Percentiles rank a stretch among this genome's conserved stretches.
Conservation (phyloP, 2,797 vertebrate genomes). For the Parauchenoglanis ngamensis region DNA sequence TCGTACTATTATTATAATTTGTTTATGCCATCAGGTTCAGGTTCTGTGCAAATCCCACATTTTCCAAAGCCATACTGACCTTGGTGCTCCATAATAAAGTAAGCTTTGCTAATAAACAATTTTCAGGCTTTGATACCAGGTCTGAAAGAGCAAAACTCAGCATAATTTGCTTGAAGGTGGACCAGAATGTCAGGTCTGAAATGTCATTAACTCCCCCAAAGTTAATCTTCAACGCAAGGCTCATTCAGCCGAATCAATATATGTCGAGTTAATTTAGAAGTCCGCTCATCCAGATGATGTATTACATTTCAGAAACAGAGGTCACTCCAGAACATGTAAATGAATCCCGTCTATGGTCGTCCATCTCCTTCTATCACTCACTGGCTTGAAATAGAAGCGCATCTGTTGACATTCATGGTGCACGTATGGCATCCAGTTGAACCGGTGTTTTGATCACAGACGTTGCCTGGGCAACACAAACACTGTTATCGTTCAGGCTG, state of each 20-base stretch:
- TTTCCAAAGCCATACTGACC: background rate
- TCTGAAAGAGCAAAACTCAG: background rate
- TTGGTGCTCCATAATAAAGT: background rate
- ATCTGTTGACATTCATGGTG: conserved; percentile 59
- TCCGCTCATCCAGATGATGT: conserved; percentile 30
- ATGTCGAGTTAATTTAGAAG: conserved; percentile 39
- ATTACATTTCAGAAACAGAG: conserved; percentile 44
- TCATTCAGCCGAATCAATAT: conserved; percentile 27
- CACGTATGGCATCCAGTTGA: conserved; percentile 54
- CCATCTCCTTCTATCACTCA: conserved; percentile 43
- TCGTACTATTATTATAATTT: background rate
- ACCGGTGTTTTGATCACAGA: conserved; percentile 50
- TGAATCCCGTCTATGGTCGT: conserved; percentile 45
- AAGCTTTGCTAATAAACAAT: conserved; percentile 38
- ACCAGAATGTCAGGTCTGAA: conserved; percentile 11
- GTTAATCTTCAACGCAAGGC: conserved; percentile 1
- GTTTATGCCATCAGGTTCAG: background rate
- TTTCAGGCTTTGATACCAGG: conserved; percentile 14
- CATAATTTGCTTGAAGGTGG: conserved; percentile 22
- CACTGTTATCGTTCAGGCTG: conserved; percentile 59
- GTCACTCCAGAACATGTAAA: conserved; percentile 49
- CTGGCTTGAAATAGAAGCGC: conserved; percentile 62
- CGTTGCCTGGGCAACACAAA: conserved; percentile 58
- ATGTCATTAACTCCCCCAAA: conserved; percentile 18
- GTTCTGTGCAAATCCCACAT: background rate